A percentile compares a stretch with the other conserved stretches of the same genome.
Evolutionary conservation across 2,797 vertebrate genomes (phyloP).

Genomic region (Pithecia hirsuta): DNA sequence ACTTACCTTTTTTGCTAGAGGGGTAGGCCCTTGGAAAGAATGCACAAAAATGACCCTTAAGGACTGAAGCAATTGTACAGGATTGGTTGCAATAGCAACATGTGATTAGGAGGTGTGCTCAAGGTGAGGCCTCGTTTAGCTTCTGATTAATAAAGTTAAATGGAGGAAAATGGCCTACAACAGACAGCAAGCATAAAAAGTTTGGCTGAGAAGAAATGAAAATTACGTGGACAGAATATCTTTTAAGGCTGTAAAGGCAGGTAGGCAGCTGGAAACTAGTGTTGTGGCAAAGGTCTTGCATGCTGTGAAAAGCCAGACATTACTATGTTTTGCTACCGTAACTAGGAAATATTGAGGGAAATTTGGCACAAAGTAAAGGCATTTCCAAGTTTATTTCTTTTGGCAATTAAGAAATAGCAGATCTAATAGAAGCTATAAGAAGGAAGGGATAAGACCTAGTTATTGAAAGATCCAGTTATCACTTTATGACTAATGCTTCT

Average conservation of each 20-base stretch:
- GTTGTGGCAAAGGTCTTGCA: background rate
- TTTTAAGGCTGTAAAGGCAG: background rate
- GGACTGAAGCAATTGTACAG: background rate
- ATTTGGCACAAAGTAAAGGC: background rate
- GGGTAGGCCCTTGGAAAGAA: background rate
- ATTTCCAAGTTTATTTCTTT: background rate
- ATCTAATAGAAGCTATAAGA: background rate
- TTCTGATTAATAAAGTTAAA: background rate
- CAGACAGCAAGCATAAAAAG: background rate
- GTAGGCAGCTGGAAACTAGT: background rate
- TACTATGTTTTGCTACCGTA: background rate
- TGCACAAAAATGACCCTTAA: background rate
- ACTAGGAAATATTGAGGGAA: background rate
- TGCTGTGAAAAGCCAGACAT: background rate
- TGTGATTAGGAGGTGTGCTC: background rate
- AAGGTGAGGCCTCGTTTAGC: background rate
- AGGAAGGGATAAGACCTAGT: background rate
- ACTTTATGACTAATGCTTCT: background rate
- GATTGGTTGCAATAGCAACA: background rate
- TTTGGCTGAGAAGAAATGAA: background rate
- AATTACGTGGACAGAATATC: background rate
- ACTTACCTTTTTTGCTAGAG: background rate
- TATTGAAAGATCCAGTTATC: background rate
- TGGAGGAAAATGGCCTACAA: background rate
- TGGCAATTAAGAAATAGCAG: background rate